These are phyloP conservation scores for Chrysolina haemoptera DNA, from an alignment of 2,888 invertebrate genomes.

Conservation along the genomic window DNA sequence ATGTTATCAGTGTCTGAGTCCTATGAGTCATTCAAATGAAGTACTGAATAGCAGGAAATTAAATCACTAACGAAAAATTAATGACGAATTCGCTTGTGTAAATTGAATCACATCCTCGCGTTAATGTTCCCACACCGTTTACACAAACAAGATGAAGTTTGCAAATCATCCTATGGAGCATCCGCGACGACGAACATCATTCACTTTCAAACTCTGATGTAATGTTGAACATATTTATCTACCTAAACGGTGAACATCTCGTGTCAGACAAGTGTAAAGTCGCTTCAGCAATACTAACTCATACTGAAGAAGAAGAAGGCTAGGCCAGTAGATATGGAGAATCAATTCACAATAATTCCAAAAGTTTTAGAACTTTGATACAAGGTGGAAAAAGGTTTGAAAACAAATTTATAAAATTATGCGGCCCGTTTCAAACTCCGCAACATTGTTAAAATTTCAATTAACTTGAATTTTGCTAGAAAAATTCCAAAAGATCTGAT, in stretches of 20 bases:
- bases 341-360: too few species aligned
- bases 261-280: slow-evolving; percentile 63
- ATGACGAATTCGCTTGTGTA: slow-evolving; percentile 1
- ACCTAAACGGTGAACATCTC: slow-evolving; percentile 55
- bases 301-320: slow-evolving; percentile 49
- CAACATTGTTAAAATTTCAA: too few species aligned
- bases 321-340: too few species aligned
- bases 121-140: slow-evolving; percentile 13
- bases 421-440: too few species aligned
- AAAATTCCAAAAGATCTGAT: too few species aligned
- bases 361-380: too few species aligned
- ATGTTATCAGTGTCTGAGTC: too few species aligned
- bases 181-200: slow-evolving; percentile 11
- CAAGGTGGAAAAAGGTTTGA: too few species aligned
- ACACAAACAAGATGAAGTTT: slow-evolving; percentile 29
- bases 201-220: slow-evolving; percentile 22
- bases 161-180: slow-evolving; percentile 7
- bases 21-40: too few species aligned
- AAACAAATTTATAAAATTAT: too few species aligned
- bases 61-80: background rate
- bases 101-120: slow-evolving; percentile 12
- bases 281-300: slow-evolving; percentile 55
- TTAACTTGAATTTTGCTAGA: too few species aligned
- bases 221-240: slow-evolving; percentile 40
- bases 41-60: too few species aligned